phyloP scores from a whole-genome alignment of 2,113 vertebrate species.

The Heptranchias perlo region DNA sequence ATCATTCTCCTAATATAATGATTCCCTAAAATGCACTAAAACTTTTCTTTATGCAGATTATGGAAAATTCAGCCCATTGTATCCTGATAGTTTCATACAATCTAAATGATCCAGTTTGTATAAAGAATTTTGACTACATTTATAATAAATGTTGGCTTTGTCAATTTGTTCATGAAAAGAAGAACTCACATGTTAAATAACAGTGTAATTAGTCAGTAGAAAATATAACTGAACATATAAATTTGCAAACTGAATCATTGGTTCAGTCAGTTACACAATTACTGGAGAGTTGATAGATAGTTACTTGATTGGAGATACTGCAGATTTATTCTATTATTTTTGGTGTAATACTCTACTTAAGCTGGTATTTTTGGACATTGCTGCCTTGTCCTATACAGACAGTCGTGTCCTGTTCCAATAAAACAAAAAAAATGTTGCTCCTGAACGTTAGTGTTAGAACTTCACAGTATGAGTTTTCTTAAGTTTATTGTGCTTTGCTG shows the following conservation, averaged over 20 bases:
- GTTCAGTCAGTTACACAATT: not conserved
- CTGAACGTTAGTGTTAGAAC: not conserved
- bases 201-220: not conserved
- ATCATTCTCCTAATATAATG: too few relatives aligned
- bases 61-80: too few relatives aligned
- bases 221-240: not conserved
- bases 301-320: not conserved
- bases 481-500: not conserved
- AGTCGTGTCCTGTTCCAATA: not conserved
- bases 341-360: not conserved
- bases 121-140: not conserved
- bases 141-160: not conserved
- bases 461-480: conserved; percentile 16
- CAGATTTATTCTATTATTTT: not conserved
- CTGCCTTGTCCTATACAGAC: not conserved
- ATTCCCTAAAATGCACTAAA: too few relatives aligned
- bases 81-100: too few relatives aligned
- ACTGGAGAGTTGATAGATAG: not conserved
- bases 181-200: not conserved
- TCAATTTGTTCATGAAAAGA: not conserved
- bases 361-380: not conserved
- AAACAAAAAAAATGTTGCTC: not conserved
- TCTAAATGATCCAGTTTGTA: not conserved
- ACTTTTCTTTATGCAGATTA: too few relatives aligned
- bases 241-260: not conserved